Conservation (phyloP, 92 coral and sea anemone species). For the Anthopleura xanthogrammica region DNA sequence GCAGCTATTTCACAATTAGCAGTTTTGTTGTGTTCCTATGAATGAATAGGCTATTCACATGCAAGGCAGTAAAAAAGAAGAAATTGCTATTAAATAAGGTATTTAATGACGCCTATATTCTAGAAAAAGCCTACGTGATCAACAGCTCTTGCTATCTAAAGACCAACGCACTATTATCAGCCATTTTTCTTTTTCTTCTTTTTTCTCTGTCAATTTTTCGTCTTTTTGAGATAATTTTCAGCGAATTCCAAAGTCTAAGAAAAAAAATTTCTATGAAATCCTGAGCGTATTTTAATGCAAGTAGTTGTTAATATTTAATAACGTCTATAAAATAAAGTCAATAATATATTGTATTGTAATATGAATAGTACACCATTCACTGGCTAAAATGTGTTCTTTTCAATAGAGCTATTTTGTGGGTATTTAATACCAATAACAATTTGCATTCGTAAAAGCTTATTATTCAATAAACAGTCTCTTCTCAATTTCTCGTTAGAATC, state of each 20-base stretch:
- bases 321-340: background rate
- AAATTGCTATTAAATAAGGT: background rate
- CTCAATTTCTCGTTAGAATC: background rate
- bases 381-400: background rate
- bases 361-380: background rate
- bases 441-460: background rate
- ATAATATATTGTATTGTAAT: background rate
- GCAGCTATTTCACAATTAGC: conserved; percentile 6
- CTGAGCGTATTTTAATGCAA: background rate
- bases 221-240: background rate
- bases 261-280: background rate
- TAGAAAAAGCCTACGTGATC: background rate
- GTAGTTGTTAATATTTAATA: background rate
- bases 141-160: background rate
- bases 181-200: background rate
- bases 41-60: background rate
- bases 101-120: background rate
- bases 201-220: background rate
- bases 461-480: background rate
- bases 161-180: background rate
- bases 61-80: background rate
- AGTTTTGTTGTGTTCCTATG: background rate
- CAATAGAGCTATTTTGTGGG: background rate
- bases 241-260: background rate
- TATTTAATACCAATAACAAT: background rate